Percentiles rank a stretch among this genome's conserved stretches.
Conservation (phyloP, 2,888 invertebrate species). For the Mesochorus sp. region DNA sequence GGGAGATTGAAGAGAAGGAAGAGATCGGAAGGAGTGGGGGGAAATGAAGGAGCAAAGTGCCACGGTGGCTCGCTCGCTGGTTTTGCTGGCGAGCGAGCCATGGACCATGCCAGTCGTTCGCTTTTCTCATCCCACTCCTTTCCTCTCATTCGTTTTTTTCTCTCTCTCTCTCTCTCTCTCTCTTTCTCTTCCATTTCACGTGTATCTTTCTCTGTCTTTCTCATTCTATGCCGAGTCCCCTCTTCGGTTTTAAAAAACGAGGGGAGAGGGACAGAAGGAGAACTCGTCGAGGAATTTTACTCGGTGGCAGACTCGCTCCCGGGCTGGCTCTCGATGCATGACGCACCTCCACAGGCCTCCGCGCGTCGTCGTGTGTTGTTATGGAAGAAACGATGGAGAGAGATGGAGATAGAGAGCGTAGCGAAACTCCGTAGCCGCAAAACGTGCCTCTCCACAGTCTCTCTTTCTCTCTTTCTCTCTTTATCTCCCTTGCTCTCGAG, state of each 20-base stretch:
- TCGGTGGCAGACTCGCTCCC: constrained; percentile 79
- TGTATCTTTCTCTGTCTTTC: not conserved
- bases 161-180: constrained; percentile 25
- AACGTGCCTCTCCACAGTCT: constrained; percentile 47
- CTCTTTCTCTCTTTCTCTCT: constrained; percentile 12
- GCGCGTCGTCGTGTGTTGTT: constrained; percentile 30
- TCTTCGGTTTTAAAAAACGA: too few relatives aligned
- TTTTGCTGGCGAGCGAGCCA: constrained; percentile 76
- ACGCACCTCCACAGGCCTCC: constrained; percentile 51
- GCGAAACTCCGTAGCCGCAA: constrained; percentile 12
- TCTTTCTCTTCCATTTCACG: constrained; percentile 21
- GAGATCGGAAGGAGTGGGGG: constrained; percentile 60
- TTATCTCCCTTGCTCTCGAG: constrained; percentile 42
- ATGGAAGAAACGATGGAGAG: constrained; percentile 1
- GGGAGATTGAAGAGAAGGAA: constrained; percentile 12
- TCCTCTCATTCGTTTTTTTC: constrained; percentile 18
- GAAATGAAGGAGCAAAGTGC: constrained; percentile 75
- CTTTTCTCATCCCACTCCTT: constrained; percentile 48
- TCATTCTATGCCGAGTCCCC: too few relatives aligned
- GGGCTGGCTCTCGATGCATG: constrained; percentile 70
- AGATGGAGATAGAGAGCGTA: constrained; percentile 9
- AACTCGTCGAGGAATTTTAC: constrained; percentile 80
- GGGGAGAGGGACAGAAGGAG: constrained; percentile 7
- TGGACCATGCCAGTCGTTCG: constrained; percentile 68
- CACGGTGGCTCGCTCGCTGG: constrained; percentile 74